These are phyloP conservation scores for Cyanistes caeruleus DNA, from an alignment of 2,113 vertebrate species.

Conservation along the genomic window DNA sequence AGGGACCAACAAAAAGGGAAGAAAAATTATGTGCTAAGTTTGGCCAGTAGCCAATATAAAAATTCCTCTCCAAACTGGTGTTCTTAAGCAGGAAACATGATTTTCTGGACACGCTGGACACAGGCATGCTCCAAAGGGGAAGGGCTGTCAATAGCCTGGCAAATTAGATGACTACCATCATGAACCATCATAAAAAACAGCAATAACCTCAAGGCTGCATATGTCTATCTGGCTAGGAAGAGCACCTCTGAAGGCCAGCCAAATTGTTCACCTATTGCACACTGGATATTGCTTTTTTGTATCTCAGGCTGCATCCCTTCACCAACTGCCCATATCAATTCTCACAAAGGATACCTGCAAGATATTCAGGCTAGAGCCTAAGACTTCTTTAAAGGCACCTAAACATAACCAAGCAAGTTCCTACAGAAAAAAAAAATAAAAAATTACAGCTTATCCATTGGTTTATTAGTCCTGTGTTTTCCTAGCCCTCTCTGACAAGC, in stretches of 20 bases:
- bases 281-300: not conserved
- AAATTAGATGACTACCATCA: slow-evolving; percentile 34
- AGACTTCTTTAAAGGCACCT: not conserved
- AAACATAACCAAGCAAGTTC: not conserved
- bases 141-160: not conserved
- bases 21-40: not conserved
- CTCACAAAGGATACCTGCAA: not conserved
- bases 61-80: not conserved
- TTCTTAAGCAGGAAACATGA: not conserved
- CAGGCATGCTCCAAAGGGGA: not conserved
- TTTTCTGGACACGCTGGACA: not conserved
- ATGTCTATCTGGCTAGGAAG: not conserved
- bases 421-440: not conserved
- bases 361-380: not conserved
- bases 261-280: not conserved
- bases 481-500: not conserved
- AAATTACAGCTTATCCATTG: not conserved
- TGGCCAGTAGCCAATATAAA: slow-evolving; percentile 44
- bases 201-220: not conserved
- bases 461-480: not conserved
- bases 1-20: not conserved
- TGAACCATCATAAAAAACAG: not conserved
- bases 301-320: not conserved
- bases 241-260: not conserved
- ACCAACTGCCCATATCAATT: not conserved